Evolutionary conservation across 2,888 invertebrate genomes (phyloP), one percentile per base, ranked within the genome.

Genomic region (Arrhopalites spinosus): DNA sequence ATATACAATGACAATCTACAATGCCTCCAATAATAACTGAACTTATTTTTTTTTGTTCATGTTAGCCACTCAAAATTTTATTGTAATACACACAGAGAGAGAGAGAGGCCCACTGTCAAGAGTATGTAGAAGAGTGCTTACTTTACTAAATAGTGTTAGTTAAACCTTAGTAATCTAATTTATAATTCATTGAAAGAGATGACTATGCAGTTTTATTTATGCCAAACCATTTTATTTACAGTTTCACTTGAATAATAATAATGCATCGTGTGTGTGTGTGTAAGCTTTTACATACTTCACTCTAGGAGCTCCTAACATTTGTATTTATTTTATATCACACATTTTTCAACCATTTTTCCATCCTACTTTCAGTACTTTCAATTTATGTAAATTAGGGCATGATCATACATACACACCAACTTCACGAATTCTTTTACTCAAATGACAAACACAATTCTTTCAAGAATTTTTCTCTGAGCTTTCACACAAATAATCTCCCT

Each of bases 341-440:
- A n/a, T 50, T n/a, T 50, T 50, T 50, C 15, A 50, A 50, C 15
- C n/a, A 5, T 15, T 15, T 45, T 45, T 45, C 45, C 8, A 45
- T 11, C 15, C 45, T 45, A 45, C 45, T 45, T 45, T 45, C 45
- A 45, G 15, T 50, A n/a, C 50, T 50, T n/a, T n/a, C 50, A n/a
- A n/a, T 50, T 50, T n/a, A 50, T 50, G 50, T 50, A 50, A 50
- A 50, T 50, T 50, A 17, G 50, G 50, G 50, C 50, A 50, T 50
- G 50, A 50, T n/a, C 50, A 50, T n/a, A 50, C 45, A 45, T 15
- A 45, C 7, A 45, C 15, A 45, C 3, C 15, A n/a, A 5, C n/a
- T 50, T 5, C n/a, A n/a, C 50, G 17, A 50, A 50, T n/a, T 15
- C 17, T 17, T n/a, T n/a, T n/a, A 50, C 50, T n/a, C 50, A 13